Evolutionary conservation across 2,797 vertebrate genomes (phyloP).

Genomic region (Sebastes steindachneri): DNA sequence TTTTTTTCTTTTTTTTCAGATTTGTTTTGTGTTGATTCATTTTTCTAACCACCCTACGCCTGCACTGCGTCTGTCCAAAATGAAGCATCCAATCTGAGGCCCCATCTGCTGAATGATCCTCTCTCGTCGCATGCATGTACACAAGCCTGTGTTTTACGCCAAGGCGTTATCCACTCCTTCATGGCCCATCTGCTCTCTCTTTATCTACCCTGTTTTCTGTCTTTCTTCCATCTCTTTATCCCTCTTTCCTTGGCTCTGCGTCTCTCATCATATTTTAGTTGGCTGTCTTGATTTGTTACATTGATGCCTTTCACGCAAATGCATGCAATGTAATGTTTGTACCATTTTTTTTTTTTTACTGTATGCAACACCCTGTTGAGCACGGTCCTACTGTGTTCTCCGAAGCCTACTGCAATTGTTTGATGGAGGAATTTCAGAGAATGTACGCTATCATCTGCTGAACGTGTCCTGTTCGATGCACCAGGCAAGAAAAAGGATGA

Average conservation of each 20-base stretch:
- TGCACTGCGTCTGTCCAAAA: constrained; percentile 76
- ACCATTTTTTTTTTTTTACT: constrained; percentile 11
- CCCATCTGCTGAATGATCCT: constrained; percentile 81
- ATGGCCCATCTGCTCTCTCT: constrained; percentile 81
- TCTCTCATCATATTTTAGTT: constrained; percentile 55
- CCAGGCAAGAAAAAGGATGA: neutral
- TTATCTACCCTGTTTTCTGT: constrained; percentile 69
- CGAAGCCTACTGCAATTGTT: constrained; percentile 13
- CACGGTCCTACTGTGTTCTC: constrained; percentile 22
- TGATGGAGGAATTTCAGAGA: constrained; percentile 8
- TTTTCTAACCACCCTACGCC: constrained; percentile 67
- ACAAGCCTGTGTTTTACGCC: constrained; percentile 75
- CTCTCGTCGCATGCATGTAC: constrained; percentile 72
- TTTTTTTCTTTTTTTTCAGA: constrained; percentile 38
- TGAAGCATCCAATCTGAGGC: constrained; percentile 77
- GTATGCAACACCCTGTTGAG: neutral
- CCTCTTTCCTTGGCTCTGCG: constrained; percentile 46
- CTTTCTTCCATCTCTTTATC: constrained; percentile 67
- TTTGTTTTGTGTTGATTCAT: constrained; percentile 78
- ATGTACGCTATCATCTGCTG: constrained; percentile 21
- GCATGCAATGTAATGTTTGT: constrained; percentile 28
- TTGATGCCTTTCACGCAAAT: constrained; percentile 51
- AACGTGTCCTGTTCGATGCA: constrained; percentile 21
- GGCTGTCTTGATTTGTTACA: constrained; percentile 63
- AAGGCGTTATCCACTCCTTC: constrained; percentile 79